These are phyloP conservation scores for Glaucomys volans DNA, from an alignment of 2,113 vertebrate species.

Conservation along the genomic window DNA sequence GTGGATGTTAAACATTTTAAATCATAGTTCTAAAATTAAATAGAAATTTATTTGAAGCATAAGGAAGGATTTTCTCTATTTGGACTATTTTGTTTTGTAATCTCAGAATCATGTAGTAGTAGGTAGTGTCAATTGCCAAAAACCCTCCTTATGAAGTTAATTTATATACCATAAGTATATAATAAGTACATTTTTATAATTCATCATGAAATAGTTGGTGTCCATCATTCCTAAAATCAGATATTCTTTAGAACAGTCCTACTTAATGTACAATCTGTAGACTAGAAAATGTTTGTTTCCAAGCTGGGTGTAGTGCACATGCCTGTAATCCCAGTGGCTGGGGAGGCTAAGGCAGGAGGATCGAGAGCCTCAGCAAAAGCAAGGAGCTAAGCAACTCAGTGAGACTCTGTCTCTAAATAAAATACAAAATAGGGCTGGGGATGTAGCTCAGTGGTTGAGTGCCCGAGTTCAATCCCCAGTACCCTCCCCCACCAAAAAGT, in stretches of 20 bases:
- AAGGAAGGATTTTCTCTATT: not conserved
- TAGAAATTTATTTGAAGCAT: slow-evolving; percentile 47
- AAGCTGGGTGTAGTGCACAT: too few species aligned
- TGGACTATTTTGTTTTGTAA: slow-evolving; percentile 36
- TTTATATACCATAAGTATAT: not conserved
- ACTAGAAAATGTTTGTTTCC: not conserved
- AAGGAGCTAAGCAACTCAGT: too few species aligned
- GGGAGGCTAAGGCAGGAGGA: too few species aligned
- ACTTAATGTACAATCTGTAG: not conserved
- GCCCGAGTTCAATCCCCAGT: too few species aligned
- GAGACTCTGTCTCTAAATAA: too few species aligned
- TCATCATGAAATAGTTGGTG: not conserved
- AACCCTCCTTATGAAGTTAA: slow-evolving; percentile 8
- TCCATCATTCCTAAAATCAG: not conserved
- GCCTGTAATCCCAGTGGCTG: too few species aligned
- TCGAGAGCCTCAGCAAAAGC: too few species aligned
- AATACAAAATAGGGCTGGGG: too few species aligned
- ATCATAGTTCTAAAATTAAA: slow-evolving; percentile 24
- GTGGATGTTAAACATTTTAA: not conserved
- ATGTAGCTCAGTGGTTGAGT: too few species aligned
- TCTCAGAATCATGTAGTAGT: slow-evolving; percentile 3
- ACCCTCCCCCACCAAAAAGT: too few species aligned
- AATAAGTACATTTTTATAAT: slow-evolving; percentile 31
- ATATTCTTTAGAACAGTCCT: not conserved
- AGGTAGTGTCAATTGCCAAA: not conserved